phyloP scores from a whole-genome alignment of 2,888 invertebrate species.

The Spialia ferax region DNA sequence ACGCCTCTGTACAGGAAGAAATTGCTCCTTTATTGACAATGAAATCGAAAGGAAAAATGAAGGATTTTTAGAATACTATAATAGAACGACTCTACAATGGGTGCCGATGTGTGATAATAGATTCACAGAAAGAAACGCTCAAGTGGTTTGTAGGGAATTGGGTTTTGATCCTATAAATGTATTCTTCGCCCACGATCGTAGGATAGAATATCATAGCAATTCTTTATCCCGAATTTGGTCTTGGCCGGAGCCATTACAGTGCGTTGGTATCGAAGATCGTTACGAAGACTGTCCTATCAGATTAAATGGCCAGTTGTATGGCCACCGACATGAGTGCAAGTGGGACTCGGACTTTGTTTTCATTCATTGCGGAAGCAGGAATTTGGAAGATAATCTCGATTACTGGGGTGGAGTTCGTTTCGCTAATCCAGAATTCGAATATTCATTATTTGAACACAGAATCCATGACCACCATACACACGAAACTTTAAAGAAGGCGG shows the following conservation, averaged over 20 bases:
- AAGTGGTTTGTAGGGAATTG: conserved; percentile 97
- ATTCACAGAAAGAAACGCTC: conserved; percentile 98
- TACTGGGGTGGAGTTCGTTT: conserved; percentile 99
- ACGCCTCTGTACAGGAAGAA: conserved; percentile 92
- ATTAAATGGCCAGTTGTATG: conserved; percentile 95
- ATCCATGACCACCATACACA: conserved; percentile 94
- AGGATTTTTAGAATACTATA: conserved; percentile 98
- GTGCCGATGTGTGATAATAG: conserved; percentile 98
- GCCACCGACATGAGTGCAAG: conserved; percentile 93
- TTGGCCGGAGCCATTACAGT: conserved; percentile 97
- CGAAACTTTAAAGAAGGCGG: conserved; percentile 88
- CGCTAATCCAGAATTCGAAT: conserved; percentile 95
- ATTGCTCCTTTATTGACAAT: conserved; percentile 88
- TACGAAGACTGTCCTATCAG: conserved; percentile 95
- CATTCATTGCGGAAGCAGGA: conserved; percentile 94
- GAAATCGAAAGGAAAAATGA: conserved; percentile 85
- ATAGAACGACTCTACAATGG: conserved; percentile 98
- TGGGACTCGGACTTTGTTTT: conserved; percentile 98
- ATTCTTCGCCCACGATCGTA: conserved; percentile 93
- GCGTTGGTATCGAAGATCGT: conserved; percentile 91
- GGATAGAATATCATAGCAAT: conserved; percentile 96
- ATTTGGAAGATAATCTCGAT: conserved; percentile 88
- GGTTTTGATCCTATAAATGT: conserved; percentile 96
- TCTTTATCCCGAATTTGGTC: conserved; percentile 96
- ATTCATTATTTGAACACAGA: conserved; percentile 92